Percentiles rank a stretch among this genome's conserved stretches.
These are phyloP conservation scores for Cryptus viduatorius DNA, from an alignment of 2,888 invertebrate genomes.

Conservation along the genomic window DNA sequence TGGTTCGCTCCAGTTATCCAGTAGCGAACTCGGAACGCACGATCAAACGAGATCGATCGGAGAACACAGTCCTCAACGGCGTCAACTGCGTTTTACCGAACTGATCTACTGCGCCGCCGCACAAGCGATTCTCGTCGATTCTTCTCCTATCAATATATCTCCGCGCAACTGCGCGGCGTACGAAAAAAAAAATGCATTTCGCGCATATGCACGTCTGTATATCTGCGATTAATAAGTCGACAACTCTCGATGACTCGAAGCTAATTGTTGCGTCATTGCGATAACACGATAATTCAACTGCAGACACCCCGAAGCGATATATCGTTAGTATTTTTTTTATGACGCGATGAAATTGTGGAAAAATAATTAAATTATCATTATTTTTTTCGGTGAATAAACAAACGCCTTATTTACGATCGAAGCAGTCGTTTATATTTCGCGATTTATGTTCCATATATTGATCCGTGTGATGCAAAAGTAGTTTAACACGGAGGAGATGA, in stretches of 20 bases:
- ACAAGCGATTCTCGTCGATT: background rate
- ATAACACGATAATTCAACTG: conserved; percentile 11
- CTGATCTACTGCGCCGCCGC: conserved; percentile 4
- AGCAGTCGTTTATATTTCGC: background rate
- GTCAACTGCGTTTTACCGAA: conserved; percentile 21
- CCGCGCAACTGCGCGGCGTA: background rate
- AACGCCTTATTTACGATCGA: conserved; percentile 1
- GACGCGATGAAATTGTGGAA: conserved; percentile 24
- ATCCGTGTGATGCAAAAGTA: background rate
- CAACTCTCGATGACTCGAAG: conserved; percentile 10
- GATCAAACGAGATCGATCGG: conserved; percentile 23
- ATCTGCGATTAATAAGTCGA: conserved; percentile 10
- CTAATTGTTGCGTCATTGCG: conserved; percentile 42
- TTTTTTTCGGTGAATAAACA: too few relatives aligned
- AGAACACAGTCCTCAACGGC: conserved; percentile 5
- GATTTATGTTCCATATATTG: conserved; percentile 9
- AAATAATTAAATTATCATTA: background rate
- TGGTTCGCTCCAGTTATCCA: conserved; percentile 55
- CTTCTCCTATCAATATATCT: background rate
- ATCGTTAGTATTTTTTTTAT: background rate
- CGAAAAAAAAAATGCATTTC: background rate
- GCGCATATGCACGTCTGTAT: too few relatives aligned
- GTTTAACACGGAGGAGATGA: background rate
- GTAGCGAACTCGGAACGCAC: conserved; percentile 19
- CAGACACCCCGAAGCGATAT: background rate